Conservation (phyloP, 2,113 vertebrate genomes). For the Anarrhichthys ocellatus region DNA sequence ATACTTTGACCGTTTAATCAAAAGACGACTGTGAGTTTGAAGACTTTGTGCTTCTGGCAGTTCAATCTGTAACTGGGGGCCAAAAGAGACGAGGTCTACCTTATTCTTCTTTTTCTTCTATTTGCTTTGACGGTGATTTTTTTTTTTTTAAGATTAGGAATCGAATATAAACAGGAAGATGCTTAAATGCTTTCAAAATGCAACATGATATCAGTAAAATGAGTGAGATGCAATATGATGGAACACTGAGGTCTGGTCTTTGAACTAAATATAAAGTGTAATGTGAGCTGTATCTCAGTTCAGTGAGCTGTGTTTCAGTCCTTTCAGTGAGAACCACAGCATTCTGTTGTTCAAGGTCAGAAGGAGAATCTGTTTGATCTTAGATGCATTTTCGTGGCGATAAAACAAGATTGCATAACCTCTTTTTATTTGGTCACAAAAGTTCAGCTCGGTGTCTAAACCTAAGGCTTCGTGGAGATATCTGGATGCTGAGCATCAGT, state of each 20-base stretch:
- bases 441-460: neutral
- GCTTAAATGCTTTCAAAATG: slow-evolving; percentile 7
- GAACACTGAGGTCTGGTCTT: neutral
- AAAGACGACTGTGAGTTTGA: neutral
- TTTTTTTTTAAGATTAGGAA: neutral
- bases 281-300: neutral
- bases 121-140: neutral
- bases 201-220: neutral
- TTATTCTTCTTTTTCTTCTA: neutral
- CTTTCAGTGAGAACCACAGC: neutral
- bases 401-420: slow-evolving; percentile 3
- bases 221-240: neutral
- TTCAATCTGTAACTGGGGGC: neutral
- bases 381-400: neutral
- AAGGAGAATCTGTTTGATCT: neutral
- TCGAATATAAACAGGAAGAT: neutral
- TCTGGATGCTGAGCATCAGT: neutral
- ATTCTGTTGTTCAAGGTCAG: slow-evolving; percentile 9
- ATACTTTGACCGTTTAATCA: neutral
- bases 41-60: neutral
- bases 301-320: neutral
- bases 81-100: neutral
- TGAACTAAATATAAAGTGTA: neutral
- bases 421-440: slow-evolving; percentile 8
- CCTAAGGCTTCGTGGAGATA: neutral